Conservation (phyloP, 2,113 vertebrate species). For the Psammodynastes pulverulentus region DNA sequence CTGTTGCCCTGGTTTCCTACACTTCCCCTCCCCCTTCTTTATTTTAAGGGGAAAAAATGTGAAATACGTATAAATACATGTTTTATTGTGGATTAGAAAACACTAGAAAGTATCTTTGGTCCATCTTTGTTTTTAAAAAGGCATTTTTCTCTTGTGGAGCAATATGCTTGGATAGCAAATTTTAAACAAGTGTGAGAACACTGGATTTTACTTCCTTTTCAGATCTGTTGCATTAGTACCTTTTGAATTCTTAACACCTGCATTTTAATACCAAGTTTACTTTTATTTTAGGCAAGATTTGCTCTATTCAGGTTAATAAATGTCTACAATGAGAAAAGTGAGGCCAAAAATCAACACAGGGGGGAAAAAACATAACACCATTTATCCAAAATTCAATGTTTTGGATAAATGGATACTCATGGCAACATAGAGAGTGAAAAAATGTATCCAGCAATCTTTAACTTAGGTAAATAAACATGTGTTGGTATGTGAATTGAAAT, state of each 20-base stretch:
- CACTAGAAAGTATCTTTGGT: not conserved
- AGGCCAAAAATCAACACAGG: not conserved
- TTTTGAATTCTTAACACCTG: accelerated
- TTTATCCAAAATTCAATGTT: constrained; percentile 8
- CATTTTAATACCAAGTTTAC: constrained; percentile 34
- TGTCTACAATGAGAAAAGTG: not conserved
- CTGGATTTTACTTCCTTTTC: not conserved
- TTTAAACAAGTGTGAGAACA: not conserved
- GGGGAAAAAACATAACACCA: constrained; percentile 5
- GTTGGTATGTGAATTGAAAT: not conserved
- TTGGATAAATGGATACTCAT: not conserved
- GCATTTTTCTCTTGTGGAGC: not conserved
- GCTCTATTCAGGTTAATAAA: constrained; percentile 15
- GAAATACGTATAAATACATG: not conserved
- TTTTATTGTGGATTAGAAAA: not conserved
- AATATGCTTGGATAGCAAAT: not conserved
- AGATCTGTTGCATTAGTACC: constrained; percentile 5
- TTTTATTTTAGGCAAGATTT: constrained; percentile 29
- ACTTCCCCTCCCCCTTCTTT: not conserved
- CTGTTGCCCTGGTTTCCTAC: constrained; percentile 23
- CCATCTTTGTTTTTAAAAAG: not conserved
- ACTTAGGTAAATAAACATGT: not conserved
- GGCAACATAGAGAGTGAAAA: constrained; percentile 34
- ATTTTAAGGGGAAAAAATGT: not conserved
- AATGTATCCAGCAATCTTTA: not conserved